Evolutionary conservation across 1,140 invertebrate species (phyloP).

Genomic region (Wasmannia auropunctata): DNA sequence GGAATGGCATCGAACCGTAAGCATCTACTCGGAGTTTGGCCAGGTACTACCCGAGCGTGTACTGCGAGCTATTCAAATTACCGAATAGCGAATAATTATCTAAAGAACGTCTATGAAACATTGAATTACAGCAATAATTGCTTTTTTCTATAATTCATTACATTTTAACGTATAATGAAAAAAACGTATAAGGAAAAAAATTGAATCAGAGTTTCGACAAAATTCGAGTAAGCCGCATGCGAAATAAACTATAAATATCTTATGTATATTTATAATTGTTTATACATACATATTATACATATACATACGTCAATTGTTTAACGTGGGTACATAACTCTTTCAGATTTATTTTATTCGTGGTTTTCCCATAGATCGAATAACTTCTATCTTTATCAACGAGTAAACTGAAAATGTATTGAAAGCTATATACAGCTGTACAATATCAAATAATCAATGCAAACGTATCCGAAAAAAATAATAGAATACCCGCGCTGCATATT

Average conservation of each 20-base stretch:
- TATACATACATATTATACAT: not conserved
- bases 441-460: conserved; percentile 57
- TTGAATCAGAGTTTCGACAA: not conserved
- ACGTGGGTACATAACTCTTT: not conserved
- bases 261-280: not conserved
- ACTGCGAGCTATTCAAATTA: conserved; percentile 13
- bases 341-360: conserved; percentile 27
- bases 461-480: conserved; percentile 49
- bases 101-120: not conserved
- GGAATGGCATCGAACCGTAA: conserved; percentile 41
- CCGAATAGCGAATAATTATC: not conserved
- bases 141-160: not conserved
- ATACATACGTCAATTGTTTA: not conserved
- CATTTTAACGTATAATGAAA: not conserved
- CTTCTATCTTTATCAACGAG: conserved; percentile 7
- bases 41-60: not conserved
- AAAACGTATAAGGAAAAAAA: no score
- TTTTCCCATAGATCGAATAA: conserved; percentile 29
- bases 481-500: conserved; percentile 36
- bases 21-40: not conserved
- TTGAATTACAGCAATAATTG: not conserved
- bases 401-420: conserved; percentile 40
- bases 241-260: not conserved
- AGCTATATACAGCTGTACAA: conserved; percentile 20
- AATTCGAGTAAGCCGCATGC: not conserved